Evolutionary conservation across 2,113 vertebrate species (phyloP), one percentile per base, ranked within the genome.

Genomic region (Hucho hucho): DNA sequence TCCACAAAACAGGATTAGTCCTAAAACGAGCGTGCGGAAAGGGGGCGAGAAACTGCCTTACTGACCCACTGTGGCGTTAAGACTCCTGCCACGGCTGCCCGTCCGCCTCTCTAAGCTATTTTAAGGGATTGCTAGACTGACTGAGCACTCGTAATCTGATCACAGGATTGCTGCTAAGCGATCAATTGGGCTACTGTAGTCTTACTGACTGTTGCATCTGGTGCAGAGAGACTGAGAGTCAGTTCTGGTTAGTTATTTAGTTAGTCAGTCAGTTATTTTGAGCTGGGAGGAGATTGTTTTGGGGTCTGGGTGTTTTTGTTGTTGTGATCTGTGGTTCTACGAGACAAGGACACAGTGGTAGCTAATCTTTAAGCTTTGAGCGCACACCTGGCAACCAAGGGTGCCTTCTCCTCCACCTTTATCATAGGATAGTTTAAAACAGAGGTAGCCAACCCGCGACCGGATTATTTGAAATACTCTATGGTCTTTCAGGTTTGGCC

Each of bases 71-170:
- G 28, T 18, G 18, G 65, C 65, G 26, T 18, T 28, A 28, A 28
- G 25, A 32, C 11, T 28, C 24, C 25, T 6, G 26, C 26, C 25
- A 28, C 25, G 14, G 65, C 25, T 25, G 59, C 59, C 59, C n/a
- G 22, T 25, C 59, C 59, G 59, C 59, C 59, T 78, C 79, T 0
- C 81, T 89, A 88, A 91, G 83, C 89, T 88, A 84, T 89, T 89
- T 91, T 90, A 91, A 80, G 70, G 85, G 89, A 89, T 91, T 86
- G 82, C 84, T 75, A 1, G 14, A 22, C 84, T 76, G 84, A 87
- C 81, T 78, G 81, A 82, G 82, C 83, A 73, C 74, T 86, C 75
- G 80, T 89, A 88, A 89, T 89, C 88, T 86, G 85, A 89, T 90
- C 83, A 80, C 84, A 82, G 86, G 90, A 83, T 86, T 87, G 87